Evolutionary conservation across 1,140 invertebrate species (phyloP).

Genomic region (Bombus cullumanus): DNA sequence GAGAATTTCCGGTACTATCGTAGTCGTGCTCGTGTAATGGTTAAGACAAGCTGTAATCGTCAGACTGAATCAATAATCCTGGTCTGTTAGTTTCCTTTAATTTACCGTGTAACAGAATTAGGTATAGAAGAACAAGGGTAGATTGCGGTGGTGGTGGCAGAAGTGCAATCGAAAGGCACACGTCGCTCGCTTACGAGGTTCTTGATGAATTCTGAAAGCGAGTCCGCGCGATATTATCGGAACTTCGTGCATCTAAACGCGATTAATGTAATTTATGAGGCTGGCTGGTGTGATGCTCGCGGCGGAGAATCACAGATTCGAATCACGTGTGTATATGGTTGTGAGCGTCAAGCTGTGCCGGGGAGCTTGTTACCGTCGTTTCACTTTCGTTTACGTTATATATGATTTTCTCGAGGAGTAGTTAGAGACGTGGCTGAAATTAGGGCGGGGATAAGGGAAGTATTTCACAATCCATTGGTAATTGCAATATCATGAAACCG

Average conservation of each 20-base stretch:
- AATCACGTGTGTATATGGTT: neutral
- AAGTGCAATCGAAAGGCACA: neutral
- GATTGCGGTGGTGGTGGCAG: neutral
- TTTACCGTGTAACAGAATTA: conserved; percentile 9
- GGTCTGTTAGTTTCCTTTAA: conserved; percentile 21
- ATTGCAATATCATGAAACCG: no score
- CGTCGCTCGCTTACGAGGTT: neutral
- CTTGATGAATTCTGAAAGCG: neutral
- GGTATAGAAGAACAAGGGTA: neutral
- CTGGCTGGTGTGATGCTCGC: neutral
- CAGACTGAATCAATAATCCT: conserved; percentile 23
- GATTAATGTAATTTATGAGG: conserved; percentile 23
- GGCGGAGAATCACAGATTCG: neutral
- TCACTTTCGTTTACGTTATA: no score
- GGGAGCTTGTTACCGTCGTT: no score
- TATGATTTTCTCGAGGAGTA: no score
- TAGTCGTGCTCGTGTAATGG: conserved; percentile 32
- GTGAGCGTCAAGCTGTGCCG: no score
- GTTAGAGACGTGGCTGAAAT: no score
- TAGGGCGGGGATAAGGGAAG: no score
- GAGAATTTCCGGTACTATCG: conserved; percentile 52
- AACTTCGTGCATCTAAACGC: conserved; percentile 3
- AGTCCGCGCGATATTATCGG: neutral
- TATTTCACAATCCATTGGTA: no score
- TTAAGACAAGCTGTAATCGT: conserved; percentile 47